Base-by-base conservation (phyloP, 2,888 invertebrate species). In the Muscina levida region DNA sequence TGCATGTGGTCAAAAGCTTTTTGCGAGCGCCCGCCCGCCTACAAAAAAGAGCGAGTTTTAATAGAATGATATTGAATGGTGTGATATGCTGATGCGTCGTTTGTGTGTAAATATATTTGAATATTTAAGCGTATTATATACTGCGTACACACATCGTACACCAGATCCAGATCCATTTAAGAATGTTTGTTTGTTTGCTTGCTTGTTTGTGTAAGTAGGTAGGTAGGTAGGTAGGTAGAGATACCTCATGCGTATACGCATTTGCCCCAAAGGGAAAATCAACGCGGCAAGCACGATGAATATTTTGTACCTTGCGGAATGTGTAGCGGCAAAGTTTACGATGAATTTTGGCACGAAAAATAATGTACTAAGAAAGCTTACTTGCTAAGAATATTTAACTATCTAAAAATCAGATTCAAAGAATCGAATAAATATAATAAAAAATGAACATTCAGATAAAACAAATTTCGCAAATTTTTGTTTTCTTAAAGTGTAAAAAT, bases 121-220 rank as follows among this genome's bases (percentile, higher is more conserved):
- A 67, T 80, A 80, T 70, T 71, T 39, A 62, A 74, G 48, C 67
- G 44, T 57, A 79, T 70, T 65, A 77, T 65, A 77, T 68, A 74
- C 22, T 48, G 3, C 3, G 13, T 26, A 26, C 19, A 39, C 11
- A 59, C 39, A 59, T 1, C n/a, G n/a, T n/a, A n/a, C n/a, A n/a
- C n/a, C n/a, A n/a, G n/a, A n/a, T n/a, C n/a, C n/a, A n/a, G n/a
- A n/a, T n/a, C n/a, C n/a, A n/a, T n/a, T n/a, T n/a, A n/a, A n/a
- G n/a, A 6, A 13, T 22, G 10, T 51, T 19, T 51, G 19, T 51
- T 5, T 51, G 48, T 48, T n/a, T 48, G 48, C 15, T n/a, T 15
- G 31, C 3, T 3, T 31, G 31, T 31, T 31, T 31, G 31, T 31
- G 31, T 31, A 8, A 31, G n/a, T n/a, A n/a, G n/a, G n/a, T n/a